Percentiles rank a stretch among this genome's conserved stretches.
Conservation (phyloP, 2,888 invertebrate genomes). For the Phrixothrix hirtus region DNA sequence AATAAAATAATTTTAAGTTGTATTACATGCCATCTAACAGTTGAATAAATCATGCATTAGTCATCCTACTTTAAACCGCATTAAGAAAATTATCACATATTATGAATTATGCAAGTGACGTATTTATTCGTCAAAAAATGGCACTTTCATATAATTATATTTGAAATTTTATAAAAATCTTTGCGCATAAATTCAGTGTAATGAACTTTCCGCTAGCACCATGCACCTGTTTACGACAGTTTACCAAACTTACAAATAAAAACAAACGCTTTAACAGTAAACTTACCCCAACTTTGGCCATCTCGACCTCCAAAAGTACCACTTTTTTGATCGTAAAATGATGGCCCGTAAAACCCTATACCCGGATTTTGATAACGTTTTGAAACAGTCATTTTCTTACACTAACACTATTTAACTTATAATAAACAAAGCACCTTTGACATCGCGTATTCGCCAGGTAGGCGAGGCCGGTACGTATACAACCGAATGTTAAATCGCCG, state of each 20-base stretch:
- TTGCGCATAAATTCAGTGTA: not conserved
- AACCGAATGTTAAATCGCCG: not conserved
- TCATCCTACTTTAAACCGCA: not conserved
- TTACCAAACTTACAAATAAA: not conserved
- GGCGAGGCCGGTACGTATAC: conserved; percentile 20
- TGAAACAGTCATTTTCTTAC: conserved; percentile 17
- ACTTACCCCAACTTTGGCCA: conserved; percentile 70
- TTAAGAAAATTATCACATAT: no score
- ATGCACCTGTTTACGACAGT: conserved; percentile 8
- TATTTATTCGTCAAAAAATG: no score
- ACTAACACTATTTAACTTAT: conserved; percentile 6
- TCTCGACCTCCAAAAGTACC: conserved; percentile 67
- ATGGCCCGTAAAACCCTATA: conserved; percentile 1
- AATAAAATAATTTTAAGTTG: no score
- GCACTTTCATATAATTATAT: no score
- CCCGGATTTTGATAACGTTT: conserved; percentile 5
- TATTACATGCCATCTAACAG: no score
- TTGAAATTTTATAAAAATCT: not conserved
- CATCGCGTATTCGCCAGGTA: conserved; percentile 16
- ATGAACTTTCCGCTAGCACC: no score
- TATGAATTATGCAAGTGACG: no score
- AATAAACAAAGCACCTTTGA: not conserved
- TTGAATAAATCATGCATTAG: not conserved
- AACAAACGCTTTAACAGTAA: conserved; percentile 1
- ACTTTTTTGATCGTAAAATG: conserved; percentile 61